phyloP scores from a whole-genome alignment of 2,888 invertebrate genomes.

The Leistus spinibarbis region DNA sequence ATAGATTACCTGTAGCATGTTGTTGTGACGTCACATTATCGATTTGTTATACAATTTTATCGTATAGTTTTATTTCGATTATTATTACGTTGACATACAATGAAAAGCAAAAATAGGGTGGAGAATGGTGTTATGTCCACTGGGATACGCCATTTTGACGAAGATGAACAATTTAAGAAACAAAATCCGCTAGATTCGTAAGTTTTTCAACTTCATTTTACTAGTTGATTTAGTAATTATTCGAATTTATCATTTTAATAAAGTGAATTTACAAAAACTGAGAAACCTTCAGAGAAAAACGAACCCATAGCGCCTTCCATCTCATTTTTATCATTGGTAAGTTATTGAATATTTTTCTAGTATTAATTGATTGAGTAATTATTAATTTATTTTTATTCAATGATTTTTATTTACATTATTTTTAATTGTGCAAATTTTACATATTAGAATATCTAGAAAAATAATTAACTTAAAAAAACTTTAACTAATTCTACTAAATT shows the following conservation, averaged over 20 bases:
- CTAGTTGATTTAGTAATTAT: not conserved
- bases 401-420: not conserved
- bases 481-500: too few relatives aligned
- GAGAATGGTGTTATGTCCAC: conserved; percentile 26
- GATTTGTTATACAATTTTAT: conserved; percentile 8
- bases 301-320: conserved; percentile 42
- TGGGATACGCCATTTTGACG: conserved; percentile 1
- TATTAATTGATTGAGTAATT: conserved; percentile 12
- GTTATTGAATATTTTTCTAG: too few relatives aligned
- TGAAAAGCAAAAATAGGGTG: conserved; percentile 25
- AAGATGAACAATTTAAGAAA: conserved; percentile 4
- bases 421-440: not conserved
- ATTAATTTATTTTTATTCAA: not conserved
- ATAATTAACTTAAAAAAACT: too few relatives aligned
- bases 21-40: conserved; percentile 16
- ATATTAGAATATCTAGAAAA: too few relatives aligned
- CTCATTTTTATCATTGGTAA: conserved; percentile 46
- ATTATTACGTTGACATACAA: not conserved
- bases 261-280: conserved; percentile 8
- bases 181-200: conserved; percentile 13
- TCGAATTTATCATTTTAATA: not conserved
- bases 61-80: not conserved
- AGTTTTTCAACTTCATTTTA: not conserved
- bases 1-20: conserved; percentile 23
- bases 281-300: conserved; percentile 10